Percentiles rank a stretch among this genome's conserved stretches.
Evolutionary conservation across 2,797 vertebrate species (phyloP).

Genomic region (Phoxinus dragarum): DNA sequence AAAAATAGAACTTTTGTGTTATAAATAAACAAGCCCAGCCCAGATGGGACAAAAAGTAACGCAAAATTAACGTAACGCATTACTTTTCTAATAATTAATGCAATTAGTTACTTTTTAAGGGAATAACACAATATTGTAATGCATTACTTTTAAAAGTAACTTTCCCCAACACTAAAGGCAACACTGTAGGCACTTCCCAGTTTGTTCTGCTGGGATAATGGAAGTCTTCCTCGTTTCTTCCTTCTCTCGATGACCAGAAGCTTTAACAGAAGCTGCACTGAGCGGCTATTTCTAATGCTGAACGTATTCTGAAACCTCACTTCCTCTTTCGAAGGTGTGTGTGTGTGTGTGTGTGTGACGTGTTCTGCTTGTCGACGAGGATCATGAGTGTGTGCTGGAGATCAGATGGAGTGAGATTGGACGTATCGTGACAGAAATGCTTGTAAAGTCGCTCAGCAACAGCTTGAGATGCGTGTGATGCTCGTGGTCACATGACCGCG

Average conservation of each 20-base stretch:
- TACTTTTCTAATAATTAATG: no score
- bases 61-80: no score
- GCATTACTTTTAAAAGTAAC: no score
- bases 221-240: neutral
- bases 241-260: neutral
- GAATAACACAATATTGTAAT: no score
- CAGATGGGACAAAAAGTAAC: no score
- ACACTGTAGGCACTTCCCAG: neutral
- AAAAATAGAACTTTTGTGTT: no score
- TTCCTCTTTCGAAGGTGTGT: constrained; percentile 65
- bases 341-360: no score
- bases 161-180: neutral
- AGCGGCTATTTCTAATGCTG: constrained; percentile 18
- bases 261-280: neutral
- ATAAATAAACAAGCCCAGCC: no score
- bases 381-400: no score
- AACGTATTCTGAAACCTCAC: constrained; percentile 39
- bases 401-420: neutral
- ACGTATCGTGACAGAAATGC: neutral
- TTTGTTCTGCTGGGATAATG: neutral
- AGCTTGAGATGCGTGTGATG: neutral
- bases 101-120: no score
- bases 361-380: no score
- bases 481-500: constrained; percentile 11
- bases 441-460: neutral